Percentiles rank a stretch among this genome's conserved stretches.
phyloP scores from a whole-genome alignment of 2,888 invertebrate genomes.

The Operophtera brumata region DNA sequence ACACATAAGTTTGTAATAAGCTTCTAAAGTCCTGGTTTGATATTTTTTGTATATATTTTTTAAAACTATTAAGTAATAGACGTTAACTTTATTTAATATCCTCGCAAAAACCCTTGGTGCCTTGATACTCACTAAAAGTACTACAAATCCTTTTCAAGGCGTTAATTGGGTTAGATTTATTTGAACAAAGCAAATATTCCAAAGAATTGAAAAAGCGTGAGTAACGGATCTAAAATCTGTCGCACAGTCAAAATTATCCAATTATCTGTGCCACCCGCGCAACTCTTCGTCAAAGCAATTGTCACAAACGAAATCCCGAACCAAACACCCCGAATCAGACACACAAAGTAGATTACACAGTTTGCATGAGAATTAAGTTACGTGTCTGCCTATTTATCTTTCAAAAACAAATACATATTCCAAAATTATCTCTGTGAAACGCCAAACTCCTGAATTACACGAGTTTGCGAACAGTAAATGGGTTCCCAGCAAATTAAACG shows the following conservation, averaged over 20 bases:
- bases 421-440: conserved; percentile 20
- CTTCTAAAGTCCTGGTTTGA: no score
- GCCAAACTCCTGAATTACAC: conserved; percentile 25
- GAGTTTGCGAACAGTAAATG: conserved; percentile 27
- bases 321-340: conserved; percentile 12
- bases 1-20: no score
- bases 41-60: no score
- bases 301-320: conserved; percentile 14
- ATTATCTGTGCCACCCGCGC: conserved; percentile 10
- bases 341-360: conserved; percentile 15
- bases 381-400: conserved; percentile 22
- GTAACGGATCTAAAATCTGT: conserved; percentile 4
- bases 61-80: no score
- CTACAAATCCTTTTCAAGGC: background rate
- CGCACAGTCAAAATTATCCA: conserved; percentile 17
- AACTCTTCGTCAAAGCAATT: conserved; percentile 16
- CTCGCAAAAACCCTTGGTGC: no score
- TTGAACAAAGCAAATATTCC: background rate
- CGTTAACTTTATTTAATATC: no score
- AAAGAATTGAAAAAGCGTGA: conserved; percentile 3
- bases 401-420: conserved; percentile 28
- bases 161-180: background rate
- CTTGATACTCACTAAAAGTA: no score
- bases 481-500: conserved; percentile 29
- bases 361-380: conserved; percentile 13